Evolutionary conservation across 2,113 vertebrate species (phyloP).

Genomic region (Mustela lutreola): DNA sequence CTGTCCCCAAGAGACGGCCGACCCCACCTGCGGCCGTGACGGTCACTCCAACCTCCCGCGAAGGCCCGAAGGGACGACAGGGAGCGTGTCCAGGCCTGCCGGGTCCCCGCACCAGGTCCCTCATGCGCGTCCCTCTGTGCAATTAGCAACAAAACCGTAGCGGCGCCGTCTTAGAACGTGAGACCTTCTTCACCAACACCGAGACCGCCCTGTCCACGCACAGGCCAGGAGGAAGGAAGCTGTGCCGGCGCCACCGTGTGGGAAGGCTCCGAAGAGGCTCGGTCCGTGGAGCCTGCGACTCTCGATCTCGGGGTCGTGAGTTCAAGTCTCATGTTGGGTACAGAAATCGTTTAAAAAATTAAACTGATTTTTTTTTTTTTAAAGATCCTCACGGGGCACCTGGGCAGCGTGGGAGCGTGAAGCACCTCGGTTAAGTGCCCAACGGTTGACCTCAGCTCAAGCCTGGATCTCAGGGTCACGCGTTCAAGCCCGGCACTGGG

Average conservation of each 20-base stretch:
- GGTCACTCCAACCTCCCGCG: not conserved
- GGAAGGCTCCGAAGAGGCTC: not conserved
- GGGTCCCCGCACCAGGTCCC: not conserved
- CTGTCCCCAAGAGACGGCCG: not conserved
- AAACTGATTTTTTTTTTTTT: too few relatives aligned
- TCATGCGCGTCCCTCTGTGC: not conserved
- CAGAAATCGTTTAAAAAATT: too few relatives aligned
- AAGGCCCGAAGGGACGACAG: not conserved
- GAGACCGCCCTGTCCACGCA: not conserved
- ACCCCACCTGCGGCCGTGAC: not conserved
- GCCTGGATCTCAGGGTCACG: too few relatives aligned
- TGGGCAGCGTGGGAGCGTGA: too few relatives aligned
- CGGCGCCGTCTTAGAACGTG: not conserved
- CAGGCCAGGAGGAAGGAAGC: not conserved
- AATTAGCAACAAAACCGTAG: slow-evolving; percentile 15
- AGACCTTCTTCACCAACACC: not conserved
- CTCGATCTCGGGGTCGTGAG: not conserved
- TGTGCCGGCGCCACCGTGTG: not conserved
- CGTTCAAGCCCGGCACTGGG: not conserved
- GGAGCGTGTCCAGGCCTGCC: too few relatives aligned
- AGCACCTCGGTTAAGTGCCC: too few relatives aligned
- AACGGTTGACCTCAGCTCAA: too few relatives aligned
- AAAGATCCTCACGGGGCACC: too few relatives aligned
- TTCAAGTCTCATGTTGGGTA: not conserved
- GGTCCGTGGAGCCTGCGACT: not conserved